Evolutionary conservation across 2,113 vertebrate genomes (phyloP), one percentile per base, ranked within the genome.

Genomic region (Clinocottus analis): DNA sequence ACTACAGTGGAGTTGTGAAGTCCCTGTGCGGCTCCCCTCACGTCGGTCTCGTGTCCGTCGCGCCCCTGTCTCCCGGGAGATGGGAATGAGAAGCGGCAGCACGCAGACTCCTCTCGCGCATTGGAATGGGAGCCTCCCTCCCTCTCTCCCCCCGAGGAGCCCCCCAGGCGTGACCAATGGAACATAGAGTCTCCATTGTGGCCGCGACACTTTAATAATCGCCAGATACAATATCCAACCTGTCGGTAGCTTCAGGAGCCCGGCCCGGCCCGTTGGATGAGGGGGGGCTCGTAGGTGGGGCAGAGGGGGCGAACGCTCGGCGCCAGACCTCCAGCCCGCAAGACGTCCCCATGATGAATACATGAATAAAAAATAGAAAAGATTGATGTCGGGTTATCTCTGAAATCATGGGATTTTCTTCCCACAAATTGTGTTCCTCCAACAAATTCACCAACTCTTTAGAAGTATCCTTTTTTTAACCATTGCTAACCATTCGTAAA

Each of bases 181-280:
- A 96, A 99, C 97, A 98, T 97, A 98, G 98, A 98, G 96, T 92
- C 89, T 92, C 96, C 94, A 95, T 99, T 99, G 98, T 99, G 92
- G 91, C 77, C 13, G 94, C 95, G 97, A 97, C 97, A 97, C 96
- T 98, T 98, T 97, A 97, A 98, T 98, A 97, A 97, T 96, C 96
- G 95, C 95, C 94, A 96, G 96, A 96, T 97, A 98, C 97, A 98
- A 98, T 98, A 96, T 97, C 93, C 97, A 99, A 99, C 97, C 97
- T 98, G 98, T 97, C 97, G 97, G 97, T 95, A 96, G 97, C 96
- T 96, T 95, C 95, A 96, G 96, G 96, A 97, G 95, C 96, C 91
- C 94, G 93, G 94, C 92, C 90, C 94, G 94, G 92, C 93, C 94
- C 94, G 93, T 94, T 95, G 90, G 90, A 90, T 51, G 82, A 88